Percentiles rank a stretch among this genome's conserved stretches.
Evolutionary conservation across 2,113 vertebrate genomes (phyloP).

Genomic region (Scortum barcoo): DNA sequence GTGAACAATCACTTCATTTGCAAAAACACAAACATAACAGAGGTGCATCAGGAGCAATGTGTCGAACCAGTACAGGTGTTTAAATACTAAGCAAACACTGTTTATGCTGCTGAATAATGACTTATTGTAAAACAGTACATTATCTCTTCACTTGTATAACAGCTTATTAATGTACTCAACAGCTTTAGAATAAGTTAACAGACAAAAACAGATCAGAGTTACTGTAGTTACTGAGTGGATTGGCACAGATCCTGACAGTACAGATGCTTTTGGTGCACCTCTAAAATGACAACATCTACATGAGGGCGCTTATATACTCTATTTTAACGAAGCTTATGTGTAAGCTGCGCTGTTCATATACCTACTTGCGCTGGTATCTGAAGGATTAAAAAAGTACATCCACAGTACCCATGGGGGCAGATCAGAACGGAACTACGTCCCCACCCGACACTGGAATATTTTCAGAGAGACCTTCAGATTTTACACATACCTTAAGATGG

Average conservation of each 20-base stretch:
- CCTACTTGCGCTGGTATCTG: background rate
- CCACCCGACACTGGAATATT: background rate
- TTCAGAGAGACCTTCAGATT: background rate
- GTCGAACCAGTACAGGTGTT: background rate
- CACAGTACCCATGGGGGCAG: background rate
- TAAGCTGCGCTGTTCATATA: background rate
- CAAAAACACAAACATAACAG: slow-evolving; percentile 1
- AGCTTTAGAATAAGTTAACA: background rate
- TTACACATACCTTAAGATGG: background rate
- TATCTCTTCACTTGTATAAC: background rate
- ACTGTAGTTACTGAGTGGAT: background rate
- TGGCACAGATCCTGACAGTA: background rate
- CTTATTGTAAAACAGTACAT: background rate
- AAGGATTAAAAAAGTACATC: background rate
- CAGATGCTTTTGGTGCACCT: slow-evolving; percentile 4
- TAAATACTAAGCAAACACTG: background rate
- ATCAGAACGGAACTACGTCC: background rate
- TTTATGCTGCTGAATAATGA: too few species aligned
- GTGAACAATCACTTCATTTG: background rate
- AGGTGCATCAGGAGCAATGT: slow-evolving; percentile 2
- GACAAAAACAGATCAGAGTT: background rate
- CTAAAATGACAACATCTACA: background rate
- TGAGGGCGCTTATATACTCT: background rate
- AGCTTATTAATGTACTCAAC: background rate
- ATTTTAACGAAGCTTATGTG: background rate